Conservation (phyloP, 2,888 invertebrate species). For the Nowickia ferox region DNA sequence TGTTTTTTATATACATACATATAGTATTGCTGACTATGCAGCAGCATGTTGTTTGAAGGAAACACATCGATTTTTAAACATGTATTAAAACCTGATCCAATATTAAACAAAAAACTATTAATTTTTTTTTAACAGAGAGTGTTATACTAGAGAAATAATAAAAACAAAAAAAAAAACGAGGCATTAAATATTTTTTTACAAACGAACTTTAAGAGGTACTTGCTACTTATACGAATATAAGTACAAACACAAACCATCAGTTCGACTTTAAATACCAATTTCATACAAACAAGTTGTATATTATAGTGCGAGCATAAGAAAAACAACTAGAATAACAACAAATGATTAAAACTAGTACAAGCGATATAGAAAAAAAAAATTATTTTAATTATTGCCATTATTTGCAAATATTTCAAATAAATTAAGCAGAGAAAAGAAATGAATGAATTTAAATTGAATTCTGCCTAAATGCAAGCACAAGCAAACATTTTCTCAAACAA, state of each 20-base stretch:
- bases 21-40: constrained; percentile 41
- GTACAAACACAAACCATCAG: background rate
- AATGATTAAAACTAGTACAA: background rate
- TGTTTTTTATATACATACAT: background rate
- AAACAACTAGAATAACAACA: background rate
- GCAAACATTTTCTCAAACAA: background rate
- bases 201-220: constrained; percentile 63
- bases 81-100: constrained; percentile 57
- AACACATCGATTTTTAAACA: constrained; percentile 64
- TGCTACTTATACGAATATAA: constrained; percentile 34
- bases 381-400: constrained; percentile 64
- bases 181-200: constrained; percentile 65
- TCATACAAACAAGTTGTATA: constrained; percentile 12
- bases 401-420: constrained; percentile 58
- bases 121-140: constrained; percentile 47
- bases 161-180: constrained; percentile 58
- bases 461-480: background rate
- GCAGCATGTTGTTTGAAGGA: constrained; percentile 62
- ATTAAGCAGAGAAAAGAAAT: constrained; percentile 18
- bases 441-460: constrained; percentile 39
- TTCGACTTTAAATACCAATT: background rate
- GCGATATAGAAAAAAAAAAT: constrained; percentile 43
- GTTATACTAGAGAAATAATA: constrained; percentile 53
- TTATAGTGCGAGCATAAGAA: constrained; percentile 32
- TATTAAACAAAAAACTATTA: constrained; percentile 26